Evolutionary conservation across 1,140 invertebrate species (phyloP), one percentile per base, ranked within the genome.

Genomic region (Lasioglossum baleicum): DNA sequence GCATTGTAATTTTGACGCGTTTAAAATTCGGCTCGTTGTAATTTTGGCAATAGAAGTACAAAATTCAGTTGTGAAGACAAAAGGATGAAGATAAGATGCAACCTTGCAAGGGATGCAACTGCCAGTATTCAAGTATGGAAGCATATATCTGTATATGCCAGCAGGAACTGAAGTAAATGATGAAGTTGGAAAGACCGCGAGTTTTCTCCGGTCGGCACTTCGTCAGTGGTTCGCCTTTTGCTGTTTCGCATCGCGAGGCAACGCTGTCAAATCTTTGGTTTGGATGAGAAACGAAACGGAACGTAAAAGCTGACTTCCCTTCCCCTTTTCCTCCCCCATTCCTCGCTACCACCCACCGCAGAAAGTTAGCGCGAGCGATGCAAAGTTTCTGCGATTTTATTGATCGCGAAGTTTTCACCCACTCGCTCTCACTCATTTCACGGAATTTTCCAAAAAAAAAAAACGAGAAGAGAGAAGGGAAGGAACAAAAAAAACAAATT

Each of bases 211-310:
- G 31, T 71, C 65, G 58, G 64, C 48, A 61, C 42, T 71, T 75
- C 68, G 69, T 75, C 79, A 70, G 65, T 60, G 74, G 40, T 78
- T 74, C 74, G 42, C 66, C 70, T 71, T 56, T 80, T 60, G 69
- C 72, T 72, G 71, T 82, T 85, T 85, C 74, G 66, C 83, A 75
- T 82, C 83, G 80, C 77, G 63, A 64, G 56, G 68, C 78, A 74
- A 53, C 76, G 83, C 84, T 85, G 84, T 86, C 84, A 85, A 86
- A 86, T 85, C 80, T 76, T 79, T 75, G 80, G 75, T 79, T 75
- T 61, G 63, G 65, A 82, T 58, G 74, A 79, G 80, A 60, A 71
- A 60, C 53, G 65, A 61, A 69, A 17, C 71, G 83, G 35, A 69
- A 17, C 71, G 83, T 26, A 81, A 81, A 35, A 63, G 70, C 44